Percentiles rank a stretch among this genome's conserved stretches.
Evolutionary conservation across 2,888 invertebrate species (phyloP).

Genomic region (Drosophila mercatorum): DNA sequence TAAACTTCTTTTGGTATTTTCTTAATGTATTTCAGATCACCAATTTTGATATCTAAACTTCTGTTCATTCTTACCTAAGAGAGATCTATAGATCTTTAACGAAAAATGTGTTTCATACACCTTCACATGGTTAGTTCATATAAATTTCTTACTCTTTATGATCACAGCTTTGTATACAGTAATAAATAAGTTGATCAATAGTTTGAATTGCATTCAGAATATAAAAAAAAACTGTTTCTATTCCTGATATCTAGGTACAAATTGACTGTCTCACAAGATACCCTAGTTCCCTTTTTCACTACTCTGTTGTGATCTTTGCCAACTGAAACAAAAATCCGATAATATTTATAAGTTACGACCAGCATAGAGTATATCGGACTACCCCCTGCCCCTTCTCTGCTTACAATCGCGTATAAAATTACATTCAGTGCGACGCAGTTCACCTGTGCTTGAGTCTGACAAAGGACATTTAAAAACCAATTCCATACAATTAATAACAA

Average conservation of each 20-base stretch:
- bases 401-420: neutral
- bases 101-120: neutral
- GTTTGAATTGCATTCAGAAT: neutral
- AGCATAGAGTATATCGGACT: neutral
- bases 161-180: neutral
- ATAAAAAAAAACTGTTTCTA: neutral
- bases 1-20: too few species aligned
- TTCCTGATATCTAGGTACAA: neutral
- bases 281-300: neutral
- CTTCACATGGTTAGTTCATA: too few species aligned
- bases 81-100: neutral
- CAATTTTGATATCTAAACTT: too few species aligned
- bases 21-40: too few species aligned
- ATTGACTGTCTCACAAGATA: neutral
- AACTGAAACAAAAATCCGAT: neutral
- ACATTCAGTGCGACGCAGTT: constrained; percentile 13
- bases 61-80: neutral
- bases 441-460: constrained; percentile 42
- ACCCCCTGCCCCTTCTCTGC: neutral
- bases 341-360: constrained; percentile 5
- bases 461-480: constrained; percentile 65
- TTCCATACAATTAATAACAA: constrained; percentile 76
- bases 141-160: neutral
- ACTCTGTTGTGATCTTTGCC: neutral
- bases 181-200: neutral